These are phyloP conservation scores for Chymomyza costata DNA, from an alignment of 1,140 invertebrate genomes.

Conservation along the genomic window DNA sequence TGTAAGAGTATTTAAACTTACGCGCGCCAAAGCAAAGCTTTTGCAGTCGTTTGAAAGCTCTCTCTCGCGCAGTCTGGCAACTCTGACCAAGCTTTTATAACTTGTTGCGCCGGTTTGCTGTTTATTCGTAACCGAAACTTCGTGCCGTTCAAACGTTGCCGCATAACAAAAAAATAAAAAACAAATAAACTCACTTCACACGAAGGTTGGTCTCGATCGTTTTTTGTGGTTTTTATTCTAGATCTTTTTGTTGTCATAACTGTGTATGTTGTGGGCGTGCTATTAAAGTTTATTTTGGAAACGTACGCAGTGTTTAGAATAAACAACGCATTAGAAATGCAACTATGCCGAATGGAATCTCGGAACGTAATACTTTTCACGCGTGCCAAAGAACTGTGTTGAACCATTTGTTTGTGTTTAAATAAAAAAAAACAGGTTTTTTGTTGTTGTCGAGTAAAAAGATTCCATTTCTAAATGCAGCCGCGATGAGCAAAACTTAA, in stretches of 20 bases:
- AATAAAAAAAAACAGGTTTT: slow-evolving; percentile 42
- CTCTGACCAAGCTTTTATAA: slow-evolving; percentile 25
- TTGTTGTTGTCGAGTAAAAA: too few relatives aligned
- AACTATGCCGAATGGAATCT: too few relatives aligned
- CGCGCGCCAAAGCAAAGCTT: not conserved
- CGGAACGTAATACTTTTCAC: too few relatives aligned
- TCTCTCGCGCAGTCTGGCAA: slow-evolving; percentile 17
- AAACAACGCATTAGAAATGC: too few relatives aligned
- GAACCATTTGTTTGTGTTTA: too few relatives aligned
- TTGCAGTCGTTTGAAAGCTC: slow-evolving; percentile 20
- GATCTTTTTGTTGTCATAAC: slow-evolving; percentile 22
- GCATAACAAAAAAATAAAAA: too few relatives aligned
- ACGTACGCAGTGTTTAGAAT: too few relatives aligned
- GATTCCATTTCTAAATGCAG: slow-evolving; percentile 28
- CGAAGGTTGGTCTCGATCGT: slow-evolving; percentile 26
- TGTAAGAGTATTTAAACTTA: too few relatives aligned
- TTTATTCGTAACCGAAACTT: slow-evolving; percentile 30
- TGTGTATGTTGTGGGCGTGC: slow-evolving; percentile 41
- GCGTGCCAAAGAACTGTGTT: too few relatives aligned
- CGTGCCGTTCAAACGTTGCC: slow-evolving; percentile 31
- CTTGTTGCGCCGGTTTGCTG: slow-evolving; percentile 58
- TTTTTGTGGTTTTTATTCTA: slow-evolving; percentile 18
- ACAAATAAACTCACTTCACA: too few relatives aligned
- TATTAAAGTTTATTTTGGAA: slow-evolving; percentile 31
- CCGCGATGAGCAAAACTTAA: slow-evolving; percentile 29